Conservation (phyloP, 64 coral and sea anemone species). For the Stichodactyla helianthus region DNA sequence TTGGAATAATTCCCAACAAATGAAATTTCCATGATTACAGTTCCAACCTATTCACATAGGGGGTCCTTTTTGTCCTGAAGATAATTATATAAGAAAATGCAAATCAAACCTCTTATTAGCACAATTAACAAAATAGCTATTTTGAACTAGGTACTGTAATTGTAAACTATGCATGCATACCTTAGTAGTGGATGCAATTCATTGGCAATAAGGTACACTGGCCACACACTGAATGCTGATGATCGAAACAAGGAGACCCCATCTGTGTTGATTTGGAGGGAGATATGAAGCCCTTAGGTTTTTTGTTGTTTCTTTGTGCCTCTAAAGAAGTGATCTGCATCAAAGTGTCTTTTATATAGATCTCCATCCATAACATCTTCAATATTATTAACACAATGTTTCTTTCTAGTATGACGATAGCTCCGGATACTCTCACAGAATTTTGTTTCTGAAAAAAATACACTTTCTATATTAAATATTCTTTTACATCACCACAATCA, state of each 20-base stretch:
- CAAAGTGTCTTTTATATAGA: constrained; percentile 35
- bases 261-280: constrained; percentile 45
- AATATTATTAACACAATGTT: constrained; percentile 17
- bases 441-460: constrained; percentile 32
- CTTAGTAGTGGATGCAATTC: constrained; percentile 26
- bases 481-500: background rate
- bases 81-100: too few relatives aligned
- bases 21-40: too few relatives aligned
- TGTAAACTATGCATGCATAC: constrained; percentile 14
- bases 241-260: constrained; percentile 49
- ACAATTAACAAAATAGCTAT: background rate
- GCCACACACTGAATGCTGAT: constrained; percentile 30
- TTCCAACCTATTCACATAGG: too few relatives aligned
- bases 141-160: background rate
- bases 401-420: constrained; percentile 21
- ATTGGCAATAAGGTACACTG: constrained; percentile 39
- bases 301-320: background rate
- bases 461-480: background rate
- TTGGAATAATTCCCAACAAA: too few relatives aligned
- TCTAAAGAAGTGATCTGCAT: constrained; percentile 1
- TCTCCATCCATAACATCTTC: constrained; percentile 30
- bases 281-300: constrained; percentile 29
- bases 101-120: too few relatives aligned
- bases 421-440: constrained; percentile 13
- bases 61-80: too few relatives aligned